Conservation (phyloP, 2,797 vertebrate genomes). For the Enteromius argenteus region DNA sequence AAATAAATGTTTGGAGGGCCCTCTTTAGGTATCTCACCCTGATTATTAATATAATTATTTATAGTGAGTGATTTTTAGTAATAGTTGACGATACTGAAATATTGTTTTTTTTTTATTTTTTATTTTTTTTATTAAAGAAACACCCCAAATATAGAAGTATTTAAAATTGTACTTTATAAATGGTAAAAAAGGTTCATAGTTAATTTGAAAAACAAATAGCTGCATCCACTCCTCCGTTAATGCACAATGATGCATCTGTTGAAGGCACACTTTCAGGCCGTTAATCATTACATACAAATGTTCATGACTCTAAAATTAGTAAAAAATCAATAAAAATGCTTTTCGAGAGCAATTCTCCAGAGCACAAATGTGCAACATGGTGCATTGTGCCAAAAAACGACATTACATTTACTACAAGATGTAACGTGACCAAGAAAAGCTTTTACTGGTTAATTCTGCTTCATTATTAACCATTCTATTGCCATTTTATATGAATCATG, state of each 20-base stretch:
- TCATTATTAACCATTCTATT: conserved; percentile 11
- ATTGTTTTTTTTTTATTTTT: too few relatives aligned
- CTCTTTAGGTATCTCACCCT: neutral
- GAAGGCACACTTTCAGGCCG: neutral
- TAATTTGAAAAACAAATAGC: neutral
- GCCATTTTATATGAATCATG: conserved; percentile 7
- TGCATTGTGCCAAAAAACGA: neutral
- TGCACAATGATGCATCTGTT: neutral
- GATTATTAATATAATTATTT: neutral
- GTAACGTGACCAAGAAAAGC: neutral
- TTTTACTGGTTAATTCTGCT: conserved; percentile 2
- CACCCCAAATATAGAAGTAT: neutral
- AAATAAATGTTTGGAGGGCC: neutral
- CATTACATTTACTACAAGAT: neutral
- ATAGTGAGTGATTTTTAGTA: neutral
- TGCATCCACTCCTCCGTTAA: neutral
- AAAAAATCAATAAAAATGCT: conserved; percentile 13
- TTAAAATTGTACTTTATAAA: neutral
- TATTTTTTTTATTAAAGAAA: too few relatives aligned
- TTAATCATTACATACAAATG: neutral
- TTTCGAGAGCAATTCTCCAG: conserved; percentile 4
- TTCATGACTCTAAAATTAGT: neutral
- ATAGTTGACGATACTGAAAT: neutral
- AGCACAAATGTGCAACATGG: neutral
- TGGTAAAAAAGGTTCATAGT: neutral